A percentile compares a stretch with the other conserved stretches of the same genome.
Conservation (phyloP, 2,888 invertebrate species). For the Nemoura dubitans region DNA sequence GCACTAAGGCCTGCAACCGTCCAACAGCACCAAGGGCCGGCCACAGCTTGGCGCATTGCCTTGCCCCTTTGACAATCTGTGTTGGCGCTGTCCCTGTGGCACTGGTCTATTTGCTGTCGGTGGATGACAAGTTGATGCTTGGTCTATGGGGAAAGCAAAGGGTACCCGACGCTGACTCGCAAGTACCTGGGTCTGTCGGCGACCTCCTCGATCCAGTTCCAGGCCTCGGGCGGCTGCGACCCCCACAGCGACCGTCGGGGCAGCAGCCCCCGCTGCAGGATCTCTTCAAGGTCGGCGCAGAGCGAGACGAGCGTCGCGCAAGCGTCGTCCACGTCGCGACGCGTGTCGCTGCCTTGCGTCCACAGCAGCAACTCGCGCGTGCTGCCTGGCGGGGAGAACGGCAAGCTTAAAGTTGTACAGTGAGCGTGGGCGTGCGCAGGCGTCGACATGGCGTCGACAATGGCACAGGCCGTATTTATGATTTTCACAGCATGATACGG, state of each 20-base stretch:
- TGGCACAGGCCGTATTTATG: too few relatives aligned
- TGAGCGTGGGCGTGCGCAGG: too few relatives aligned
- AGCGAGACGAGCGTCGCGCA: constrained; percentile 62
- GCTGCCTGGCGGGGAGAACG: neutral
- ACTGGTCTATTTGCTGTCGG: too few relatives aligned
- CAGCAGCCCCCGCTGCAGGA: constrained; percentile 66
- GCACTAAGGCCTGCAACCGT: too few relatives aligned
- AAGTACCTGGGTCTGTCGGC: constrained; percentile 55
- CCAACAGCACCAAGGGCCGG: too few relatives aligned
- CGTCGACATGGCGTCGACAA: too few relatives aligned
- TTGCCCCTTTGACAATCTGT: too few relatives aligned
- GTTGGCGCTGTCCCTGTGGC: too few relatives aligned
- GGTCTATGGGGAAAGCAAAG: too few relatives aligned
- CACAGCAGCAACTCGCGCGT: neutral
- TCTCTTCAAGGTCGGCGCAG: constrained; percentile 66
- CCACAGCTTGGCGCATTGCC: too few relatives aligned
- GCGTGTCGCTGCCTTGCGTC: neutral
- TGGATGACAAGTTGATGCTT: neutral
- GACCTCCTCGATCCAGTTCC: constrained; percentile 66
- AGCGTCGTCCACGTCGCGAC: constrained; percentile 61
- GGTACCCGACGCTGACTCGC: too few relatives aligned
- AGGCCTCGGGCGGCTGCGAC: constrained; percentile 61
- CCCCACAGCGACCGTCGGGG: constrained; percentile 59
- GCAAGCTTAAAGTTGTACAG: neutral
- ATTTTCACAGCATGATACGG: too few relatives aligned